Conservation (phyloP, 2,797 vertebrate genomes). For the Coluber constrictor region DNA sequence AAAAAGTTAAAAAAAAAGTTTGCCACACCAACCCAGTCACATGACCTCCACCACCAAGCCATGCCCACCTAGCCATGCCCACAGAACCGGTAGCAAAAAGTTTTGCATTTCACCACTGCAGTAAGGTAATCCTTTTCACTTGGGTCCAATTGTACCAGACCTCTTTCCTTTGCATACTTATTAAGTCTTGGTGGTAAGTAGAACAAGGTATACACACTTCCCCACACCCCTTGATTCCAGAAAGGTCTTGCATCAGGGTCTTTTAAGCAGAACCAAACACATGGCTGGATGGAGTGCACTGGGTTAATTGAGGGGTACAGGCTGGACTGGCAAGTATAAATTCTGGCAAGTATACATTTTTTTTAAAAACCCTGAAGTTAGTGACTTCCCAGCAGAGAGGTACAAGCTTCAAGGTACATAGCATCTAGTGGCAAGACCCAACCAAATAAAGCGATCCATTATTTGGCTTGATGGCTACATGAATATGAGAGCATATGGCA, state of each 20-base stretch:
- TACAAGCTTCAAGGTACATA: not conserved
- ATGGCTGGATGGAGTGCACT: not conserved
- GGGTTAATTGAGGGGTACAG: not conserved
- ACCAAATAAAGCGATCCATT: not conserved
- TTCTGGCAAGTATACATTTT: not conserved
- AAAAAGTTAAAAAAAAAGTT: too few relatives aligned
- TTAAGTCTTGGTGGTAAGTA: not conserved
- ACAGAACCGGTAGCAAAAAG: too few relatives aligned
- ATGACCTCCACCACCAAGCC: too few relatives aligned
- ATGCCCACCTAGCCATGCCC: too few relatives aligned
- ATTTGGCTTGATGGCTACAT: not conserved
- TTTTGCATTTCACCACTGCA: too few relatives aligned
- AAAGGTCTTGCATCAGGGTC: not conserved
- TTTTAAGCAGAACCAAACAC: not conserved
- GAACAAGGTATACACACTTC: not conserved
- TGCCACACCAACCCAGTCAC: too few relatives aligned
- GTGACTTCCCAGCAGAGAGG: not conserved
- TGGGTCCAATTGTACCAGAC: not conserved
- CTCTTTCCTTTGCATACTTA: not conserved
- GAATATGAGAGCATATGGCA: not conserved
- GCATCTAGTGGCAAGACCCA: not conserved
- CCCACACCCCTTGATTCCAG: not conserved
- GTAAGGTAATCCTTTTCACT: not conserved
- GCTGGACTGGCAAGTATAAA: not conserved
- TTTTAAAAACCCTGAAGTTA: not conserved